Evolutionary conservation across 2,113 vertebrate species (phyloP).

Genomic region (Eubucco bourcierii): DNA sequence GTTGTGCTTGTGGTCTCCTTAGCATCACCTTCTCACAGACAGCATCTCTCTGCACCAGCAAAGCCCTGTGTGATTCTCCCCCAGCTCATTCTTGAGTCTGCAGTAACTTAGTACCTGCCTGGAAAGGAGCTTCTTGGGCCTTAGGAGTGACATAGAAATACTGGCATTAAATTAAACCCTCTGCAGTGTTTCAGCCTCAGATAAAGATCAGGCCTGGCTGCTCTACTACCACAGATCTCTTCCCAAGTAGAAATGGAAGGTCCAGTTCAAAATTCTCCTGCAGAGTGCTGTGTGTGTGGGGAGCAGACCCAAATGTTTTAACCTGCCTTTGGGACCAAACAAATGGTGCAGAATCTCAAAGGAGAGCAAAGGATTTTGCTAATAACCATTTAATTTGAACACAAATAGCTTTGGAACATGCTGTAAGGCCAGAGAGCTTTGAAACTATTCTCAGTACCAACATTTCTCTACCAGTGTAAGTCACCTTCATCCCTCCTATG

Average conservation of each 20-base stretch:
- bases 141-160: neutral
- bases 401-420: accelerated
- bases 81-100: neutral
- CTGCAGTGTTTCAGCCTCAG: neutral
- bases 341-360: neutral
- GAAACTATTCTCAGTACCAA: neutral
- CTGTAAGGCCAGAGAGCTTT: neutral
- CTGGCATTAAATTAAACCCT: neutral
- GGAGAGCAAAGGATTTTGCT: neutral
- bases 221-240: neutral
- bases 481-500: neutral
- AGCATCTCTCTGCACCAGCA: neutral
- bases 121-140: neutral
- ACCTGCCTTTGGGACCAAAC: neutral
- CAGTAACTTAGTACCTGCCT: neutral
- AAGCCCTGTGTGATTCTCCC: neutral
- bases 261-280: neutral
- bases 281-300: neutral
- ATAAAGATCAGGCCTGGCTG: neutral
- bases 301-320: neutral
- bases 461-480: neutral
- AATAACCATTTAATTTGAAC: neutral
- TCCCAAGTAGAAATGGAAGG: neutral
- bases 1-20: neutral
- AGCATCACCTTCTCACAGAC: neutral